phyloP scores from a whole-genome alignment of 2,797 vertebrate genomes.

The Gobionotothen gibberifrons region DNA sequence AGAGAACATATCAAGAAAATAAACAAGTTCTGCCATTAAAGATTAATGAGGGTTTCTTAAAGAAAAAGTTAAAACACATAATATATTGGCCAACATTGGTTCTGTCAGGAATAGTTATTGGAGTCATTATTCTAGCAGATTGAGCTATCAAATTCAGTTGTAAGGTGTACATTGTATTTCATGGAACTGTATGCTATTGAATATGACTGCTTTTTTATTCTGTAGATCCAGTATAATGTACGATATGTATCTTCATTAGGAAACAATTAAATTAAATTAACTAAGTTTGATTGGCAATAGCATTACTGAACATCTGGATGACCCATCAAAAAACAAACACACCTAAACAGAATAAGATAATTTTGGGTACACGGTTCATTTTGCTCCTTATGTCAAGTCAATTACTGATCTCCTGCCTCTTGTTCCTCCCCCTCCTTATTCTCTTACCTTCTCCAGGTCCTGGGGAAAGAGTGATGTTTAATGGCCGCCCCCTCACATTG shows the following conservation, averaged over 20 bases:
- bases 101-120: too few relatives aligned
- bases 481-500: conserved; percentile 35
- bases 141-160: background rate
- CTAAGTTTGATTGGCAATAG: background rate
- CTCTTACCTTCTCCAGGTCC: conserved; percentile 68
- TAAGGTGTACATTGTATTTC: background rate
- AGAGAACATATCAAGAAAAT: too few relatives aligned
- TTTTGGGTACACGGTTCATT: conserved; percentile 13
- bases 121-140: background rate
- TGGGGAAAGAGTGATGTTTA: conserved; percentile 44
- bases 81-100: too few relatives aligned
- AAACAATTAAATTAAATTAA: background rate
- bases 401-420: conserved; percentile 44
- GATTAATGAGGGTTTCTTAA: too few relatives aligned
- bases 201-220: background rate
- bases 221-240: background rate
- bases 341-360: background rate
- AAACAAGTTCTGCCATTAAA: too few relatives aligned
- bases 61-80: too few relatives aligned
- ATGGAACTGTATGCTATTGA: background rate
- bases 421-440: background rate
- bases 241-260: background rate
- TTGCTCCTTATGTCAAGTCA: conserved; percentile 35
- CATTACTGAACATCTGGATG: background rate
- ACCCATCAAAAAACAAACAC: background rate